phyloP scores from a whole-genome alignment of 1,140 invertebrate species.

The Pteromalus puparum region DNA sequence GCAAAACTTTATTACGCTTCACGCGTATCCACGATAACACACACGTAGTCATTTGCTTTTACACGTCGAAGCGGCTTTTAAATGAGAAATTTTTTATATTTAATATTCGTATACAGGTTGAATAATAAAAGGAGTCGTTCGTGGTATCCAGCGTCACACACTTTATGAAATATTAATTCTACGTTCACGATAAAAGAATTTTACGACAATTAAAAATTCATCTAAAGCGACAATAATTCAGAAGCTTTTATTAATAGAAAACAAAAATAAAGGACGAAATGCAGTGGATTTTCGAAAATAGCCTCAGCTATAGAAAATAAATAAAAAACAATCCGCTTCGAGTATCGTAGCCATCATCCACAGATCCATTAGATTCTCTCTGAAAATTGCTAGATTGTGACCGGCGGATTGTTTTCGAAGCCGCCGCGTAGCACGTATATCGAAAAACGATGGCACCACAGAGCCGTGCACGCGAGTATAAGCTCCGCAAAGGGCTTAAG shows the following conservation, averaged over 20 bases:
- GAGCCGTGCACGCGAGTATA: neutral
- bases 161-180: no score
- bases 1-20: no score
- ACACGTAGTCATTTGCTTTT: no score
- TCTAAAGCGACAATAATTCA: neutral
- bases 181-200: neutral
- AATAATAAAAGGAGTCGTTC: no score
- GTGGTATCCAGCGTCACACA: no score
- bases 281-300: no score
- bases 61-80: no score
- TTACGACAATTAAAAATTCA: neutral
- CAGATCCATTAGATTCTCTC: neutral
- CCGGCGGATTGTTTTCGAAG: neutral
- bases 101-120: no score
- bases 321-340: no score
- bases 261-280: no score
- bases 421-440: neutral
- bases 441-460: neutral
- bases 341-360: neutral
- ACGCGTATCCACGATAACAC: no score
- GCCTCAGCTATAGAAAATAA: no score
- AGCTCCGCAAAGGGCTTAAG: constrained; percentile 11
- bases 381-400: neutral
- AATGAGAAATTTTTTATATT: neutral
- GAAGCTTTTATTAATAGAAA: neutral